These are phyloP conservation scores for Montipora efflorescens DNA, from an alignment of 64 coral and sea anemone species.

Conservation along the genomic window DNA sequence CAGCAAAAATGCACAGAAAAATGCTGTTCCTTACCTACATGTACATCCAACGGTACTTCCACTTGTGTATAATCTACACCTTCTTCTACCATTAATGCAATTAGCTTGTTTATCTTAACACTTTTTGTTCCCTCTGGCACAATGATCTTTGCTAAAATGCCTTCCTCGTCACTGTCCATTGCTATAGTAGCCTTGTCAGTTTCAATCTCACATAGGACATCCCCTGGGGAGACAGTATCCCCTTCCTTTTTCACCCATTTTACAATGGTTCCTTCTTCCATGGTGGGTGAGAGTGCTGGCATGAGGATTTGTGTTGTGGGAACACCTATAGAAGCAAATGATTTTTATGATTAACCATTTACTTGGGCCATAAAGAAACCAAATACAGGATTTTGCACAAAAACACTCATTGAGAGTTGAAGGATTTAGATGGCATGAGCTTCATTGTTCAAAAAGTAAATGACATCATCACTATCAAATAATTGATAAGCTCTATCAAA, in stretches of 20 bases:
- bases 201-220: slow-evolving; percentile 94
- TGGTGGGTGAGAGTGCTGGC: slow-evolving; percentile 92
- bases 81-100: slow-evolving; percentile 87
- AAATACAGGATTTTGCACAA: not conserved
- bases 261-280: slow-evolving; percentile 92
- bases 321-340: not conserved
- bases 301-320: slow-evolving; percentile 87
- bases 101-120: slow-evolving; percentile 84
- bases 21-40: not conserved
- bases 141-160: slow-evolving; percentile 89
- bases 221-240: slow-evolving; percentile 66
- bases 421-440: too few species aligned
- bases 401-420: too few species aligned
- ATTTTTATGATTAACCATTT: not conserved
- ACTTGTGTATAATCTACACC: slow-evolving; percentile 84
- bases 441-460: too few species aligned
- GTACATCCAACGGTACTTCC: slow-evolving; percentile 54
- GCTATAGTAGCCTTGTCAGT: slow-evolving; percentile 92
- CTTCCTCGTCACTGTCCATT: slow-evolving; percentile 91
- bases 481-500: too few species aligned
- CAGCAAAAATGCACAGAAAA: not conserved
- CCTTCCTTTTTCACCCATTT: slow-evolving; percentile 91
- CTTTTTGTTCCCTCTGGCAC: slow-evolving; percentile 74
- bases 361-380: too few species aligned
- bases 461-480: too few species aligned